Conservation (phyloP, 1,140 invertebrate species). For the Odontomachus brunneus region DNA sequence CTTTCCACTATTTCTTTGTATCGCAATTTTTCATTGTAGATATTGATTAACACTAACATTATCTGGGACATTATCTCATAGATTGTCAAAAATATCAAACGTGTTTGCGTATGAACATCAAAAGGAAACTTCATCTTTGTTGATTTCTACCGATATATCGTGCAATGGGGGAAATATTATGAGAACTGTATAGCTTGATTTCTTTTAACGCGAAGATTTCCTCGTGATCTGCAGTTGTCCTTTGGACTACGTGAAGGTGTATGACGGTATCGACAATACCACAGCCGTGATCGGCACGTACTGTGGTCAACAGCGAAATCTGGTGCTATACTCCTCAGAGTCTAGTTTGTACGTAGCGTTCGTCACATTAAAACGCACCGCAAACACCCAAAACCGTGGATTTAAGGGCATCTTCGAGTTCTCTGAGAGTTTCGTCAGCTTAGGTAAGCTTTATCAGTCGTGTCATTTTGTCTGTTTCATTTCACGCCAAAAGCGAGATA, state of each 20-base stretch:
- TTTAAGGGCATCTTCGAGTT: constrained; percentile 98
- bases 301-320: constrained; percentile 98
- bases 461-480: neutral
- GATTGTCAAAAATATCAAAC: too few relatives aligned
- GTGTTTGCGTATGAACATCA: too few relatives aligned
- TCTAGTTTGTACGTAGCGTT: constrained; percentile 95
- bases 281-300: constrained; percentile 97
- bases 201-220: constrained; percentile 27
- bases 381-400: constrained; percentile 96
- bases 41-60: too few relatives aligned
- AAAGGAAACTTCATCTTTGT: too few relatives aligned
- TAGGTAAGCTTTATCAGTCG: constrained; percentile 90
- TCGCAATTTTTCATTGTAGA: too few relatives aligned
- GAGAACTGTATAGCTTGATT: constrained; percentile 42
- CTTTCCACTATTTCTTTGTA: too few relatives aligned
- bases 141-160: too few relatives aligned
- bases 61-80: too few relatives aligned
- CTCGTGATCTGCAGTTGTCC: constrained; percentile 93
- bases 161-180: too few relatives aligned
- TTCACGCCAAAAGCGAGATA: neutral
- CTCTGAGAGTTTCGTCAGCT: constrained; percentile 97
- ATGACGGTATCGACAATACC: constrained; percentile 95
- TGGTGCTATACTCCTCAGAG: constrained; percentile 97
- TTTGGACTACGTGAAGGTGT: constrained; percentile 98
- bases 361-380: constrained; percentile 94